phyloP scores from a whole-genome alignment of 2,113 vertebrate genomes.

The Tragelaphus imberbis region DNA sequence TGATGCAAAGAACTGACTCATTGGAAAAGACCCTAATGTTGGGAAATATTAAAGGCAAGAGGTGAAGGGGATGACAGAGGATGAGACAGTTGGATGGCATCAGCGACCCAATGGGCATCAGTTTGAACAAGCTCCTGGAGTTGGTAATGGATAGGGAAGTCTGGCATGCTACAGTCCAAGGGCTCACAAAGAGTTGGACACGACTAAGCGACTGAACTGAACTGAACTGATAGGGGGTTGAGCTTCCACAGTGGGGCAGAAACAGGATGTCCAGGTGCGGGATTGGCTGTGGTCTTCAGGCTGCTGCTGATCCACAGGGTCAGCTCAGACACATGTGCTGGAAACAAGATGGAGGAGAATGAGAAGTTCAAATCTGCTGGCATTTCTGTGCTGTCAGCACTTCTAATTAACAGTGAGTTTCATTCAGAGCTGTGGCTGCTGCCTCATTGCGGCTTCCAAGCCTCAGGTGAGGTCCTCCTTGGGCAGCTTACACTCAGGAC shows the following conservation, averaged over 20 bases:
- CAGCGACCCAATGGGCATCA: neutral
- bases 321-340: neutral
- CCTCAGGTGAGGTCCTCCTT: neutral
- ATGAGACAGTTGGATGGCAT: neutral
- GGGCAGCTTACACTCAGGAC: neutral
- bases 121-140: neutral
- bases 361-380: too few relatives aligned
- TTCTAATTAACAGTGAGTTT: neutral
- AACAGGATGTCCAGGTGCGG: accelerated
- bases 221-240: neutral
- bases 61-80: neutral
- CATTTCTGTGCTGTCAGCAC: neutral
- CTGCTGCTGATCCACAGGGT: neutral
- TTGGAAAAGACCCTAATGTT: neutral
- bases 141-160: neutral
- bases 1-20: neutral
- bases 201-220: neutral
- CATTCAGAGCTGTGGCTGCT: neutral
- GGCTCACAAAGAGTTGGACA: neutral
- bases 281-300: too few relatives aligned
- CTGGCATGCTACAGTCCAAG: neutral
- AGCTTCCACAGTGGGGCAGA: neutral
- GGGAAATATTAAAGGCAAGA: neutral
- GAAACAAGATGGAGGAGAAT: neutral
- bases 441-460: neutral